These are phyloP conservation scores for Morinoia aosen DNA, from an alignment of 2,888 invertebrate species.

Conservation along the genomic window DNA sequence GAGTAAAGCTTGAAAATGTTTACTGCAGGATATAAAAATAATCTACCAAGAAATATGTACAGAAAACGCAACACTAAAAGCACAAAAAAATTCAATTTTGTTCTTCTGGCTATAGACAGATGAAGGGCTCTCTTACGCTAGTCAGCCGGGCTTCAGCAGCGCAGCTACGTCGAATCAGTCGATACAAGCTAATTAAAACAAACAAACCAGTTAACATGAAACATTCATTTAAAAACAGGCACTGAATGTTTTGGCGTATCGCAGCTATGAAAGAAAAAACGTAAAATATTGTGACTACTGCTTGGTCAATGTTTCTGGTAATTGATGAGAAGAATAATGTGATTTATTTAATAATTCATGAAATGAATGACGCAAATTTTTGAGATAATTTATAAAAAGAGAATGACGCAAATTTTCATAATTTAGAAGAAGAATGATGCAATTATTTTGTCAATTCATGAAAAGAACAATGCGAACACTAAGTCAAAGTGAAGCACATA, in stretches of 20 bases:
- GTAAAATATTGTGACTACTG: neutral
- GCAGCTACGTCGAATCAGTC: neutral
- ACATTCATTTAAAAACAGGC: neutral
- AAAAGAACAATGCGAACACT: neutral
- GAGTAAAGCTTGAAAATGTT: slow-evolving; percentile 43
- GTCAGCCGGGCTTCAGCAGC: neutral
- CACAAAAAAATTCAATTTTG: neutral
- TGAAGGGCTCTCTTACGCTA: neutral
- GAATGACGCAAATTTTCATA: too few species aligned
- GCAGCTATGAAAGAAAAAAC: neutral
- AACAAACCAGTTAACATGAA: neutral
- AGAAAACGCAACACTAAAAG: slow-evolving; percentile 18
- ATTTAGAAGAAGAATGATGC: too few species aligned
- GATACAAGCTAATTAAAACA: neutral
- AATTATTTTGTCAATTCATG: too few species aligned
- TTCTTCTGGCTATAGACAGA: neutral
- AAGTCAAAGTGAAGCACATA: neutral
- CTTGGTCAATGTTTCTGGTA: neutral
- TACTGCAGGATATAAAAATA: slow-evolving; percentile 52
- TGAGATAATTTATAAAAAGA: too few species aligned
- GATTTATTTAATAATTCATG: too few species aligned
- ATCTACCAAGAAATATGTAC: slow-evolving; percentile 48
- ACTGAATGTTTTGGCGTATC: neutral
- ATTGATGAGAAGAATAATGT: neutral
- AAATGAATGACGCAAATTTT: too few species aligned